Evolutionary conservation across 2,888 invertebrate species (phyloP).

Genomic region (Orchestes rusci): DNA sequence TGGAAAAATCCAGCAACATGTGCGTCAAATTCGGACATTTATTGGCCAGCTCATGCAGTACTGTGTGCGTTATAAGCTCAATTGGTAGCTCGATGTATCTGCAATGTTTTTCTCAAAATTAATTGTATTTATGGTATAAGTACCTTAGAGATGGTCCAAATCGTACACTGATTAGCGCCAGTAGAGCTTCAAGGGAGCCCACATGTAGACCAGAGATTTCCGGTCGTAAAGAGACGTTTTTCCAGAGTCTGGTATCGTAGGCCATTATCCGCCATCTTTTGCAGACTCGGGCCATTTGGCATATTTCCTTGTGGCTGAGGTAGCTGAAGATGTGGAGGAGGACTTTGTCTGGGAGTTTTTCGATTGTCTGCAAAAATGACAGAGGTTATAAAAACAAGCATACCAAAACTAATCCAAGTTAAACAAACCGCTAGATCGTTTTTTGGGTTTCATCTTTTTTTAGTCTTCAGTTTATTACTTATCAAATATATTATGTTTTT

Average conservation of each 20-base stretch:
- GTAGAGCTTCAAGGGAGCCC: conserved; percentile 76
- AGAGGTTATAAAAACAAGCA: background rate
- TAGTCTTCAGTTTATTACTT: too few relatives aligned
- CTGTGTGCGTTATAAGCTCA: conserved; percentile 93
- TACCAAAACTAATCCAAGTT: background rate
- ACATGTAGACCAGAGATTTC: conserved; percentile 95
- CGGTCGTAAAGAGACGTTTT: conserved; percentile 89
- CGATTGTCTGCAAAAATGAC: conserved; percentile 69
- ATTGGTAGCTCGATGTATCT: conserved; percentile 92
- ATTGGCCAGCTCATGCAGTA: conserved; percentile 92
- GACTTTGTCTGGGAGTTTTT: conserved; percentile 95
- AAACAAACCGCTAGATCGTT: background rate
- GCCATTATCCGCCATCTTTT: conserved; percentile 94
- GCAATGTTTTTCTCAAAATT: conserved; percentile 4
- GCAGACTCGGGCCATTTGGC: conserved; percentile 89
- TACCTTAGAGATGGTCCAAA: conserved; percentile 55
- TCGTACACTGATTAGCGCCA: conserved; percentile 80
- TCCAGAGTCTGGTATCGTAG: conserved; percentile 93
- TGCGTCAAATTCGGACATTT: conserved; percentile 94
- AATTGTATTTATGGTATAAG: background rate
- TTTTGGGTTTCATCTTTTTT: too few relatives aligned
- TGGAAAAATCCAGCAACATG: conserved; percentile 95
- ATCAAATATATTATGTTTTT: too few relatives aligned
- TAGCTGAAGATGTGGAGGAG: conserved; percentile 91
- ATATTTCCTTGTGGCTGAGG: conserved; percentile 87